Conservation (phyloP, 2,113 vertebrate genomes). For the Canis aureus region DNA sequence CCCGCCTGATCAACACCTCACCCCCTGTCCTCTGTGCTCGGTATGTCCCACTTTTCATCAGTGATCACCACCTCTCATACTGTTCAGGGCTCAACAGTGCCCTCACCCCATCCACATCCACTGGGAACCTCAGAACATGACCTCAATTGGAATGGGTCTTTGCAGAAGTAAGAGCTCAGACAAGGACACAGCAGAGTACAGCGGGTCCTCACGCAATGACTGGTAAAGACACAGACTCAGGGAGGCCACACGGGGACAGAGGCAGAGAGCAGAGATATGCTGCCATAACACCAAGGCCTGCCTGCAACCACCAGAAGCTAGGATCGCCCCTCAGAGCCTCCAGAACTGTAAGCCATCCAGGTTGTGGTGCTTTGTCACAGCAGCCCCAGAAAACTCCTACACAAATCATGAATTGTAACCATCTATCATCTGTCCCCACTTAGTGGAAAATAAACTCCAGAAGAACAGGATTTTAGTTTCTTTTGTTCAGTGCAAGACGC, state of each 20-base stretch:
- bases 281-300: neutral
- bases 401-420: neutral
- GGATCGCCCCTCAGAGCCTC: neutral
- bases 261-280: neutral
- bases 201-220: neutral
- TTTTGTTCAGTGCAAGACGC: neutral
- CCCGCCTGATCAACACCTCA: neutral
- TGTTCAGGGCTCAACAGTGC: neutral
- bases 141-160: neutral
- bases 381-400: neutral
- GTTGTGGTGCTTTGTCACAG: neutral
- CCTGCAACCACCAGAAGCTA: neutral
- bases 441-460: neutral
- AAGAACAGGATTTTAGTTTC: neutral
- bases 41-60: neutral
- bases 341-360: neutral
- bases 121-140: neutral
- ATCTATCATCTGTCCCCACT: neutral
- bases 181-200: neutral
- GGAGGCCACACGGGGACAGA: accelerated
- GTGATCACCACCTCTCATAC: neutral
- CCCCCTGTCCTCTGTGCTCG: no score
- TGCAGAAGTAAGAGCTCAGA: neutral
- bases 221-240: neutral
- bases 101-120: neutral